A percentile compares a stretch with the other conserved stretches of the same genome.
Evolutionary conservation across 2,113 vertebrate species (phyloP).

Genomic region (Peromyscus leucopus): DNA sequence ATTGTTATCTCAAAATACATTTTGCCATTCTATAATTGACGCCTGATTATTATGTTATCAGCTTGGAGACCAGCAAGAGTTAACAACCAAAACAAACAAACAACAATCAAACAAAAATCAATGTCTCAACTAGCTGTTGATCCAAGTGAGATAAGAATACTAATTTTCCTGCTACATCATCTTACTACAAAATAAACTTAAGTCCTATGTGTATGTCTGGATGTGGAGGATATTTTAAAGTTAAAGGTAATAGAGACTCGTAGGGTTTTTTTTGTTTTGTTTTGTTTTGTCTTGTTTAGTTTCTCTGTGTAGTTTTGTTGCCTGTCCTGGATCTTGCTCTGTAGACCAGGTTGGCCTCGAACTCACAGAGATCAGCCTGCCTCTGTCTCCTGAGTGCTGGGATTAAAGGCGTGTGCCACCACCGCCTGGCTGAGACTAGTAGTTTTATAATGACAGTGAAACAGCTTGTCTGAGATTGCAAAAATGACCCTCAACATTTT

Average conservation of each 20-base stretch:
- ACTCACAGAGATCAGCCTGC: too few species aligned
- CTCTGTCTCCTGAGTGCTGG: too few species aligned
- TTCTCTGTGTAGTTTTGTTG: too few species aligned
- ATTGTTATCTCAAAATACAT: constrained; percentile 42
- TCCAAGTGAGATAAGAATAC: constrained; percentile 4
- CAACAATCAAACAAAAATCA: background rate
- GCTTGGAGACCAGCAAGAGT: constrained; percentile 10
- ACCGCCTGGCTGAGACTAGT: background rate
- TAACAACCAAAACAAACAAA: background rate
- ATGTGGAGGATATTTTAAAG: background rate
- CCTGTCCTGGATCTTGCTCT: too few species aligned
- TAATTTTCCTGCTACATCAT: background rate
- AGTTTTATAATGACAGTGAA: background rate
- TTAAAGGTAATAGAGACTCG: background rate
- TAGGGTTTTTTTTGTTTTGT: too few species aligned
- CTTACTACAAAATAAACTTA: background rate
- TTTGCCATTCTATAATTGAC: background rate
- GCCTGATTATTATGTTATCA: background rate
- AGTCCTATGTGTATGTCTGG: background rate
- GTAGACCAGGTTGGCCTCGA: too few species aligned
- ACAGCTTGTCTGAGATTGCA: background rate
- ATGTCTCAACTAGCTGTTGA: background rate
- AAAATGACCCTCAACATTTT: background rate
- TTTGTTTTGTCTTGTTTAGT: too few species aligned
- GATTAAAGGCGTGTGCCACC: too few species aligned